Evolutionary conservation across 2,113 vertebrate genomes (phyloP).

Genomic region (Coreoperca whiteheadi): DNA sequence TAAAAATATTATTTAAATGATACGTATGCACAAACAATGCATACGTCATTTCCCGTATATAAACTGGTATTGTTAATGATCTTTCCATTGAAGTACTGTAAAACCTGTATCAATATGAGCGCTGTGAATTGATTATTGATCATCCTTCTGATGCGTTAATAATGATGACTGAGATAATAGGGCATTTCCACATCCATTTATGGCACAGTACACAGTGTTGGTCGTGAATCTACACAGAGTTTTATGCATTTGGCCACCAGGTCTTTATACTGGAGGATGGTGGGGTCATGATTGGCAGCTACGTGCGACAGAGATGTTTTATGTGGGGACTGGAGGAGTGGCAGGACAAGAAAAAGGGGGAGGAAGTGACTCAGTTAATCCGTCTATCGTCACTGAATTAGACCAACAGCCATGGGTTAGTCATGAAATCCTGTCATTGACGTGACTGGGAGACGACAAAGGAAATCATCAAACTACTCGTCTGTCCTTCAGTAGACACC

Average conservation of each 20-base stretch:
- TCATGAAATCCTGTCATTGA: not conserved
- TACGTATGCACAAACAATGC: not conserved
- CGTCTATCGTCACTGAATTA: not conserved
- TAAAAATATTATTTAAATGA: too few relatives aligned
- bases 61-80: not conserved
- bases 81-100: not conserved
- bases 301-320: not conserved
- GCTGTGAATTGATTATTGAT: not conserved
- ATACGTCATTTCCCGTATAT: not conserved
- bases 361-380: constrained; percentile 3
- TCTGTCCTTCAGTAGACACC: constrained; percentile 7
- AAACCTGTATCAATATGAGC: too few relatives aligned
- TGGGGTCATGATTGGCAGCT: not conserved
- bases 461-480: not conserved
- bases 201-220: too few relatives aligned
- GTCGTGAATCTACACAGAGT: too few relatives aligned
- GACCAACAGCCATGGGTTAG: not conserved
- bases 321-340: not conserved
- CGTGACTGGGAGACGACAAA: not conserved
- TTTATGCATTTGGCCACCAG: not conserved
- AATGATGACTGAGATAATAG: too few relatives aligned
- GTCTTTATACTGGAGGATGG: not conserved
- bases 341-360: not conserved
- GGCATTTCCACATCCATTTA: too few relatives aligned
- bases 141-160: too few relatives aligned